These are phyloP conservation scores for Geotrupes spiniger DNA, from an alignment of 2,888 invertebrate genomes.

Conservation along the genomic window DNA sequence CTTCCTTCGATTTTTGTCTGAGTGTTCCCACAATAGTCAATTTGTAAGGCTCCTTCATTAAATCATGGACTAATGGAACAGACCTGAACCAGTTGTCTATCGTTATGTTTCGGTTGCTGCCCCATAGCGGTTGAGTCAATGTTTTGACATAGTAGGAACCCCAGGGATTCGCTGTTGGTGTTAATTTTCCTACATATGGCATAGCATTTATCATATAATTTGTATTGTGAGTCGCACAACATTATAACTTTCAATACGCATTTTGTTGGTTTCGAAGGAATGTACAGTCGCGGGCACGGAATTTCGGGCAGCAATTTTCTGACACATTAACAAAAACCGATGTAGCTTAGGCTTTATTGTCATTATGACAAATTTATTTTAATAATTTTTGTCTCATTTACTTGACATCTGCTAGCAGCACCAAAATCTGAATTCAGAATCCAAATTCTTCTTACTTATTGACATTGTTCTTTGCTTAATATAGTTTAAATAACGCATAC, in stretches of 20 bases:
- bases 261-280: slow-evolving; percentile 37
- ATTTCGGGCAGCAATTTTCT: too few species aligned
- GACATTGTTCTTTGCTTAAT: too few species aligned
- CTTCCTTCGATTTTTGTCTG: slow-evolving; percentile 2
- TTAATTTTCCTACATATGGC: slow-evolving; percentile 36
- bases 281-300: too few species aligned
- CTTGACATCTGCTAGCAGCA: too few species aligned
- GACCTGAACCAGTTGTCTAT: slow-evolving; percentile 5
- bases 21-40: background rate
- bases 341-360: too few species aligned
- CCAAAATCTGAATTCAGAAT: too few species aligned
- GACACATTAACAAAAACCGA: too few species aligned
- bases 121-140: background rate
- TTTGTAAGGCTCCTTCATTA: slow-evolving; percentile 1
- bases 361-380: too few species aligned
- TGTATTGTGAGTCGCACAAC: slow-evolving; percentile 39
- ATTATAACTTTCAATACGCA: slow-evolving; percentile 39
- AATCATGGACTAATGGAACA: background rate
- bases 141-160: background rate
- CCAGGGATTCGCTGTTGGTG: slow-evolving; percentile 10
- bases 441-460: too few species aligned
- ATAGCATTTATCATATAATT: too few species aligned
- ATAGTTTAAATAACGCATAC: too few species aligned
- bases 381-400: too few species aligned
- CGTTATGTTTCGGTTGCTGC: background rate